Conservation (phyloP, 2,113 vertebrate species). For the Petromus typicus region DNA sequence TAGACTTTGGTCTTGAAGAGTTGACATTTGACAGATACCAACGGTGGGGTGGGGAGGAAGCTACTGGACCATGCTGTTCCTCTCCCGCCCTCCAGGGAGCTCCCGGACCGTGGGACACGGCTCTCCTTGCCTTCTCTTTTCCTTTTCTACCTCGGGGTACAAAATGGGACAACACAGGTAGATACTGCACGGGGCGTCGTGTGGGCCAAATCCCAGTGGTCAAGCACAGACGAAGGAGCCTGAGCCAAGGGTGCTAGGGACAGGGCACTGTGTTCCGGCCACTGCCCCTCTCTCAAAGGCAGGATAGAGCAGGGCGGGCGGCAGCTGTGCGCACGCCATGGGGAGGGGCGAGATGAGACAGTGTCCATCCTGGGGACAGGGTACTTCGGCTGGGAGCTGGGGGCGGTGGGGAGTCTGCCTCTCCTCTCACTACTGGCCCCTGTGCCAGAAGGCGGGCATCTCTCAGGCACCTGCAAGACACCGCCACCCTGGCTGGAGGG, state of each 20-base stretch:
- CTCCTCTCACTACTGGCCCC: background rate
- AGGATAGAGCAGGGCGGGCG: background rate
- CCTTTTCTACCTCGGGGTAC: background rate
- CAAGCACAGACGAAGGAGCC: slow-evolving; percentile 9
- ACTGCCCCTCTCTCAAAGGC: background rate
- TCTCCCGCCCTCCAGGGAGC: background rate
- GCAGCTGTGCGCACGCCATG: background rate
- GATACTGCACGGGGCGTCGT: no score
- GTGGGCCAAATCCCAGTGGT: no score
- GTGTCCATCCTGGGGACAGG: fast-evolving
- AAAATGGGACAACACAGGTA: background rate
- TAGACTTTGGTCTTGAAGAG: background rate
- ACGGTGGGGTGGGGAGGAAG: background rate
- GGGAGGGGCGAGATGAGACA: fast-evolving
- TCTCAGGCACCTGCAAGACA: slow-evolving; percentile 91
- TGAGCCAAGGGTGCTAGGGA: background rate
- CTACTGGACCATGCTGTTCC: background rate
- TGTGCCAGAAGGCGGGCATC: fast-evolving
- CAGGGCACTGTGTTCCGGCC: background rate
- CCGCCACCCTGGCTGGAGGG: slow-evolving; percentile 93
- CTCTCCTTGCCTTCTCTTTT: background rate
- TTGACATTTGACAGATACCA: background rate
- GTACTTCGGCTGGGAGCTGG: background rate
- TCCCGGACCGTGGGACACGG: background rate
- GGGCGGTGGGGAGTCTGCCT: background rate